A percentile compares a stretch with the other conserved stretches of the same genome.
Conservation (phyloP, 2,797 vertebrate species). For the Corythornis leucogaster region DNA sequence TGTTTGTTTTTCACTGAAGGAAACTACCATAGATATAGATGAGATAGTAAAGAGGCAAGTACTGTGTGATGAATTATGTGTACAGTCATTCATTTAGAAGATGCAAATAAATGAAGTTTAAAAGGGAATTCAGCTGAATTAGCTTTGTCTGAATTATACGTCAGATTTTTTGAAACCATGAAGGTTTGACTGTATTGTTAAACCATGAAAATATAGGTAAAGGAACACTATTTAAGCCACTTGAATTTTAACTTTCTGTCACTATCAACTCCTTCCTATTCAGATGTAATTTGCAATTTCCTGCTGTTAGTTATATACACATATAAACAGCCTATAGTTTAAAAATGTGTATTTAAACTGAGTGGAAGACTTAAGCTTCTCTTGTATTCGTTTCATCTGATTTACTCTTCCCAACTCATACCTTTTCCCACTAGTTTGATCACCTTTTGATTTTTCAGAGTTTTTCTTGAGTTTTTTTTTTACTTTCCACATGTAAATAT, state of each 20-base stretch:
- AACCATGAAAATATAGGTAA: not conserved
- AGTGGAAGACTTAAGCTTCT: not conserved
- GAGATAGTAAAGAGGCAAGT: not conserved
- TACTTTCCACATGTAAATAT: not conserved
- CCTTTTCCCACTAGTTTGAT: not conserved
- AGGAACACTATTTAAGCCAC: not conserved
- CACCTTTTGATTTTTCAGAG: not conserved
- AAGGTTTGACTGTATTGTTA: not conserved
- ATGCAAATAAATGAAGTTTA: not conserved
- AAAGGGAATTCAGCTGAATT: not conserved
- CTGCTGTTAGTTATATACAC: not conserved
- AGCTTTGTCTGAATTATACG: not conserved
- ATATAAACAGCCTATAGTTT: not conserved
- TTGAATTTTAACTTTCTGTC: not conserved
- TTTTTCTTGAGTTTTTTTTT: slow-evolving; percentile 1
- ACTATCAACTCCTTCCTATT: not conserved
- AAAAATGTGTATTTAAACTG: slow-evolving; percentile 14
- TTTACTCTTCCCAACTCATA: not conserved
- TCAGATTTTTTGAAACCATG: not conserved
- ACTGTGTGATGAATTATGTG: not conserved
- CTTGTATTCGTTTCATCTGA: not conserved
- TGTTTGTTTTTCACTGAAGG: not conserved
- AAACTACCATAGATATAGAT: not conserved
- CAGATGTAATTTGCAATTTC: slow-evolving; percentile 28
- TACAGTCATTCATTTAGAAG: not conserved